A percentile compares a stretch with the other conserved stretches of the same genome.
phyloP scores from a whole-genome alignment of 2,888 invertebrate species.

The Oeneis ivallda region DNA sequence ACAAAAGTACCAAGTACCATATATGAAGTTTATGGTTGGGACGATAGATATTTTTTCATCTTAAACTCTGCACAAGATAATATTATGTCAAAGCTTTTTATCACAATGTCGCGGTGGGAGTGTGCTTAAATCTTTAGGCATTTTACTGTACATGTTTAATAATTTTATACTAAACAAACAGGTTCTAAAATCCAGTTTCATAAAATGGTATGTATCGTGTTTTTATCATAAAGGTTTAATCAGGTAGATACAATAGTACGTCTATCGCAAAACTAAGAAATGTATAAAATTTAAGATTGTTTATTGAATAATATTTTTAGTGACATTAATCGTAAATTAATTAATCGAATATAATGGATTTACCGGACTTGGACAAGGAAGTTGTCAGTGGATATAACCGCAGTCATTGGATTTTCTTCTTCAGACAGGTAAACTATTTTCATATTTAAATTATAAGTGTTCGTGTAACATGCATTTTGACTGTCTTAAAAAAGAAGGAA shows the following conservation, averaged over 20 bases:
- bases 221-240: neutral
- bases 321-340: neutral
- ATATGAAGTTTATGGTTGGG: no score
- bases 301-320: neutral
- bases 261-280: neutral
- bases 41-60: no score
- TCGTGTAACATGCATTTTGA: no score
- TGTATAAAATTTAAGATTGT: neutral
- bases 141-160: no score
- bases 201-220: neutral
- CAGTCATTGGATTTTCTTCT: neutral
- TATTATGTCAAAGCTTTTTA: no score
- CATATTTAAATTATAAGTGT: no score
- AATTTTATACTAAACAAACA: neutral
- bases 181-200: neutral
- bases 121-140: no score
- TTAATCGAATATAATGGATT: neutral
- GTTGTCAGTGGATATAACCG: no score
- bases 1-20: no score
- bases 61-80: no score
- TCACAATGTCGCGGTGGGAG: no score
- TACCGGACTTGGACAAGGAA: neutral
- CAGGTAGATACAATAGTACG: neutral
- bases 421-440: conserved; percentile 1
- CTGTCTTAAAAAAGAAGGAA: no score